Base-by-base conservation (phyloP, 2,888 invertebrate species). In the Matsumyia berberina region DNA sequence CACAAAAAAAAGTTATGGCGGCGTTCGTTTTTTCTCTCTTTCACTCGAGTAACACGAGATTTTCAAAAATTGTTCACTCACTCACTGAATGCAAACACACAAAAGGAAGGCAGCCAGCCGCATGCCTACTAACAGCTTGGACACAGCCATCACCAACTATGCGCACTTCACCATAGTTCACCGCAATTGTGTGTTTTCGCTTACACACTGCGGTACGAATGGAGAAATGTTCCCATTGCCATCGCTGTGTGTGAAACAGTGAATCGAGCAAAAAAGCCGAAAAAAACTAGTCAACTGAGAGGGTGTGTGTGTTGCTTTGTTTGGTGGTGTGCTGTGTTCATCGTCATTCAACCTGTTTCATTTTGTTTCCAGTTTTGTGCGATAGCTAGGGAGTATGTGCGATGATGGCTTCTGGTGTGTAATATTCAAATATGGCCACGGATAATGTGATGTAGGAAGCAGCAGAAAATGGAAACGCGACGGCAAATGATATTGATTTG, bases 341-440 rank as follows among this genome's bases (percentile, higher is more conserved):
- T 60, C 46, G 15, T 17, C 12, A 24, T 73, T 67, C 66, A 83
- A 83, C 82, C 72, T 73, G 82, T 78, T 83, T 74, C 60, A 60
- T 53, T 49, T 69, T 69, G 55, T 77, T 60, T 62, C 64, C 39
- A 73, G 67, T 72, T 72, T 39, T 29, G 49, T 55, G 53, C 29
- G 33, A 42, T 44, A 42, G 37, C 7, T 9, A 73, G 29, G 44
- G 82, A 66, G 70, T 77, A 46, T 73, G 64, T 78, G 73, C 62
- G 62, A 67, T 79, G 73, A 79, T 73, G 73, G 83, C 69, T 69
- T 79, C 78, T 78, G 60, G 69, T 55, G 73, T 73, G 49, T 67
- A 24, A 67, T 46, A 85, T 74, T 85, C 74, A 85, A 83, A 85
- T 70, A 85, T 85, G 85, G 85, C 85, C 74, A 66, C 85, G 73